Percentiles rank a stretch among this genome's conserved stretches.
These are phyloP conservation scores for Lindbergichthys nudifrons DNA, from an alignment of 2,797 vertebrate genomes.

Conservation along the genomic window DNA sequence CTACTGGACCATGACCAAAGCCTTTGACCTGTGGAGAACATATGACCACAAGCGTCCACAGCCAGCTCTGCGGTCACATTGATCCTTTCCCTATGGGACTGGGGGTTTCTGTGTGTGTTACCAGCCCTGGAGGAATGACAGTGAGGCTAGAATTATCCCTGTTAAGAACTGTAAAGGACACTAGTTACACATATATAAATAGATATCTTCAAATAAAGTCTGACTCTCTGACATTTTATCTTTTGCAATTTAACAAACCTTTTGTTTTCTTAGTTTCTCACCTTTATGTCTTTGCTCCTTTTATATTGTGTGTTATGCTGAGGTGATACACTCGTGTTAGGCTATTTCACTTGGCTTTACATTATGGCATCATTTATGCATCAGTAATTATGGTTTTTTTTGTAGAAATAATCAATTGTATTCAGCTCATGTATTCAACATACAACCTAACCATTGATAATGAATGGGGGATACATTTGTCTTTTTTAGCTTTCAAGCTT, in stretches of 20 bases:
- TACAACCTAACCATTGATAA: background rate
- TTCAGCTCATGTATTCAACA: too few relatives aligned
- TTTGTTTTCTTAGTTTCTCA: slow-evolving; percentile 7
- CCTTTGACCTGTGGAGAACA: slow-evolving; percentile 71
- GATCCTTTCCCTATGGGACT: slow-evolving; percentile 50
- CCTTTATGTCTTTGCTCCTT: background rate
- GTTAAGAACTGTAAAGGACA: slow-evolving; percentile 11
- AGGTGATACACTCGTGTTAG: background rate
- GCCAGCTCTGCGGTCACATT: slow-evolving; percentile 61
- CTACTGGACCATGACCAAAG: slow-evolving; percentile 62
- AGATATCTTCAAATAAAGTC: slow-evolving; percentile 4
- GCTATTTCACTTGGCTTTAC: slow-evolving; percentile 8
- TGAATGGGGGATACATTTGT: background rate
- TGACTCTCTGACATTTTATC: slow-evolving; percentile 1
- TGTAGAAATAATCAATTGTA: slow-evolving; percentile 2
- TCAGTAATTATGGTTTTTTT: slow-evolving; percentile 2
- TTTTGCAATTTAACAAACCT: slow-evolving; percentile 22
- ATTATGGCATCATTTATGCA: slow-evolving; percentile 1
- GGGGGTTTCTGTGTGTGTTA: slow-evolving; percentile 17
- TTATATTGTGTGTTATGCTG: slow-evolving; percentile 19
- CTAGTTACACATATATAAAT: background rate
- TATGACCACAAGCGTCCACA: slow-evolving; percentile 45
- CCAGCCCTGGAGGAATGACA: slow-evolving; percentile 27
- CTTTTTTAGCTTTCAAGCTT: too few relatives aligned
- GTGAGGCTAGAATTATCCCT: slow-evolving; percentile 9